These are phyloP conservation scores for Pangasius sanitwongsei DNA, from an alignment of 2,797 vertebrate species.

Conservation along the genomic window DNA sequence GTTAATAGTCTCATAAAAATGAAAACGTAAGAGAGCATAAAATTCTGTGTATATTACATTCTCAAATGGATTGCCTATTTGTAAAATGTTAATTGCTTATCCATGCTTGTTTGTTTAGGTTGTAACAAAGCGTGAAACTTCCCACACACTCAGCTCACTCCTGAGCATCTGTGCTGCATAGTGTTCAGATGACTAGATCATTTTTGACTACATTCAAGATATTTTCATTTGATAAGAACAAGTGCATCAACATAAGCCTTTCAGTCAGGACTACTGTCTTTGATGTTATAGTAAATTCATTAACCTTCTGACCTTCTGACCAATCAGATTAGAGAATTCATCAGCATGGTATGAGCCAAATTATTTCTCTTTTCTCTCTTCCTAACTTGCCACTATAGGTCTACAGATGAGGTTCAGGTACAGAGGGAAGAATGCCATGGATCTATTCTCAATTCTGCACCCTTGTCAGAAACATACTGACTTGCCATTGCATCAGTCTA, in stretches of 20 bases:
- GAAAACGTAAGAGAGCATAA: not conserved
- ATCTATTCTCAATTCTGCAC: not conserved
- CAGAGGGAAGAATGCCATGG: not conserved
- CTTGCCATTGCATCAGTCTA: not conserved
- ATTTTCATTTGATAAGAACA: not conserved
- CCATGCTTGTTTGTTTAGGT: not conserved
- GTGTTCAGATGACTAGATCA: not conserved
- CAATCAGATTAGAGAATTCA: not conserved
- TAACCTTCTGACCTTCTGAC: not conserved
- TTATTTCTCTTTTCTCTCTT: not conserved
- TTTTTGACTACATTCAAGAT: not conserved
- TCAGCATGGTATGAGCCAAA: not conserved
- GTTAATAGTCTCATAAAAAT: conserved; percentile 23
- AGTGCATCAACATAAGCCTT: not conserved
- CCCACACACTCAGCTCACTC: not conserved
- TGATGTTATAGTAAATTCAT: not conserved
- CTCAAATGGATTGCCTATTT: not conserved
- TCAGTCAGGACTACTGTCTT: not conserved
- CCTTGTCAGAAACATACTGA: not conserved
- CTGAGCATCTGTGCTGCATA: not conserved
- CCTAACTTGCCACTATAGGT: not conserved
- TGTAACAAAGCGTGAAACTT: not conserved
- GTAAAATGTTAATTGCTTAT: conserved; percentile 28
- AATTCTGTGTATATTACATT: not conserved
- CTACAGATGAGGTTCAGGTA: not conserved